Percentiles rank a stretch among this genome's conserved stretches.
Conservation (phyloP, 2,113 vertebrate species). For the Myrmecobius fasciatus region DNA sequence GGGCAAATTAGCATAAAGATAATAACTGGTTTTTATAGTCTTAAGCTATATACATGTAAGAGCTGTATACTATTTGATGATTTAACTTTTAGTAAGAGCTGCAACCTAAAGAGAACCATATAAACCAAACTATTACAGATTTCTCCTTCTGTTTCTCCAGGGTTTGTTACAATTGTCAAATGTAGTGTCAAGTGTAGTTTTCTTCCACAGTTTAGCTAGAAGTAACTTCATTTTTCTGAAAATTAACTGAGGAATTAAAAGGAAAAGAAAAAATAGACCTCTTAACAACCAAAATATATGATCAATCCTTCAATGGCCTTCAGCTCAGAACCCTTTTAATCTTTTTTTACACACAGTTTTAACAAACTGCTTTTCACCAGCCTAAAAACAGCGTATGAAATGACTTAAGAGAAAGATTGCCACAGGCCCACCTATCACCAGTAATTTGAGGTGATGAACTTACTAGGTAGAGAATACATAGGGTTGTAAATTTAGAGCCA, state of each 20-base stretch:
- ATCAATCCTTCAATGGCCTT: background rate
- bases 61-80: background rate
- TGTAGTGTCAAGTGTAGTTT: background rate
- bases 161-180: conserved; percentile 17
- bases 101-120: background rate
- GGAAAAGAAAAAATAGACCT: background rate
- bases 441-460: background rate
- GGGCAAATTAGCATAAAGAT: conserved; percentile 34
- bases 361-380: background rate
- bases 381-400: background rate
- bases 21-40: conserved; percentile 39
- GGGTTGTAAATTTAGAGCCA: background rate
- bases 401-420: background rate
- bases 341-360: background rate
- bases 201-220: background rate
- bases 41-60: conserved; percentile 4
- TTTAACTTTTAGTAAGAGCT: background rate
- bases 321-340: background rate
- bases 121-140: background rate
- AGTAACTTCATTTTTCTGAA: background rate
- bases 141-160: conserved; percentile 6
- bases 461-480: background rate
- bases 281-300: background rate
- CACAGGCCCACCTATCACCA: background rate
- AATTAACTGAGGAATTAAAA: background rate